Evolutionary conservation across 2,888 invertebrate species (phyloP), one percentile per base, ranked within the genome.

Genomic region (Rhynchonema sp.): DNA sequence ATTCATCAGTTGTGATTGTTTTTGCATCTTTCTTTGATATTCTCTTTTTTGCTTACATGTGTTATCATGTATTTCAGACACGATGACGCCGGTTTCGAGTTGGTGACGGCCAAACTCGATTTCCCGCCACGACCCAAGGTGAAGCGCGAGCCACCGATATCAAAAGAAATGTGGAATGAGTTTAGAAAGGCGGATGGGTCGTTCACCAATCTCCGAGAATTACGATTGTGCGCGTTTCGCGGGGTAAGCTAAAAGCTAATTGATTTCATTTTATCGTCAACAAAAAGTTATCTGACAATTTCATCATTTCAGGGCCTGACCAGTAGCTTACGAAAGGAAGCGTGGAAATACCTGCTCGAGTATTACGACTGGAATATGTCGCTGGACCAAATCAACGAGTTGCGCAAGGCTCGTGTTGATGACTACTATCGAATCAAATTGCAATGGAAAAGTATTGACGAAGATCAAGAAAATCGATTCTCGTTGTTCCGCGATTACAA

Each of bases 291-390:
- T 49, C 23, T n/a, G 3, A 49, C 49, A 49, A 23, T 49, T 23
- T 13, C 20, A 20, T 13, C n/a, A n/a, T 49, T 49, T 17, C 49
- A 59, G 64, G 69, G 55, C 28, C 69, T n/a, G 64, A 62, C 27
- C 61, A 64, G 20, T 9, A 64, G 66, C 23, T 78, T 91, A 63
- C 79, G 91, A 23, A 79, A 80, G 23, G 85, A 86, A 67, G 87
- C 90, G 0, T 98, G 96, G 96, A 94, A 92, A 73, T 94, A 85
- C 74, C 79, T 98, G 2, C 79, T 98, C 0, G 85, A 86, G 66
- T 91, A 87, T 72, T 84, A 84, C 70, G 83, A 84, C 0, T 92
- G 90, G 89, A 79, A 83, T 62, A 84, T 85, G 66, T 85, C 86
- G 0, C 79, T 81, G 58, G 73, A 79, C 20, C 83, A 87, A 67